Base-by-base conservation (phyloP, 1,140 invertebrate species). In the Conopomorpha cramerella region DNA sequence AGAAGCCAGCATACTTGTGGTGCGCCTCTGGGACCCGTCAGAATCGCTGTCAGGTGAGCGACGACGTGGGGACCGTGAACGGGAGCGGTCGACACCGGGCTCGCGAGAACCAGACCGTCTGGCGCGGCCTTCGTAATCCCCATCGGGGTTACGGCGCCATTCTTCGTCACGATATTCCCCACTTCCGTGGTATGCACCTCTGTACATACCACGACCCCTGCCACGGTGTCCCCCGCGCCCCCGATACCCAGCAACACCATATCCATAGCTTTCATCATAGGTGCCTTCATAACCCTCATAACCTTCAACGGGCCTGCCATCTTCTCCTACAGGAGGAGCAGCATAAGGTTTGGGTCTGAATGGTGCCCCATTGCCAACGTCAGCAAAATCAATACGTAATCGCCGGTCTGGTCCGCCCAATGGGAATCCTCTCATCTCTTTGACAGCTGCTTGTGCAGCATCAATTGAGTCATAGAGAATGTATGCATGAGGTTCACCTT, bases 381-480 rank as follows among this genome's bases (percentile, higher is more conserved):
- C 95, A n/a, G 94, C 92, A 82, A 98, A 98, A 71, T 98, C 95
- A 10, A 95, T 91, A 30, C 95, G 80, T 0, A 98, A 62, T 31
- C 93, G 80, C 34, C 90, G 84, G 29, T 96, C 93, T 0, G 91
- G 88, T 0, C 95, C 95, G 10, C 94, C 95, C 0, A 98, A 73
- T 3, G 93, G 90, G 65, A 94, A 95, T 0, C 96, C 95, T 48
- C 95, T 82, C 95, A 99, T 97, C 67, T 97, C 95, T 63, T 96
- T 95, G 0, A 95, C 93, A 28, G 95, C 96, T 16, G 93, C 93
- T 55, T 93, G 91, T 2, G 96, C 95, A 10, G 95, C 95, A 79
- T 98, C 95, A 47, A 97, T 93, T 0, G 92, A 96, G 63, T 98
- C 95, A 79, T 97, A 98, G 31, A 95, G 79, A 55, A 98, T 96